phyloP scores from a whole-genome alignment of 2,888 invertebrate species.

The Drepanosiphum platanoidis region DNA sequence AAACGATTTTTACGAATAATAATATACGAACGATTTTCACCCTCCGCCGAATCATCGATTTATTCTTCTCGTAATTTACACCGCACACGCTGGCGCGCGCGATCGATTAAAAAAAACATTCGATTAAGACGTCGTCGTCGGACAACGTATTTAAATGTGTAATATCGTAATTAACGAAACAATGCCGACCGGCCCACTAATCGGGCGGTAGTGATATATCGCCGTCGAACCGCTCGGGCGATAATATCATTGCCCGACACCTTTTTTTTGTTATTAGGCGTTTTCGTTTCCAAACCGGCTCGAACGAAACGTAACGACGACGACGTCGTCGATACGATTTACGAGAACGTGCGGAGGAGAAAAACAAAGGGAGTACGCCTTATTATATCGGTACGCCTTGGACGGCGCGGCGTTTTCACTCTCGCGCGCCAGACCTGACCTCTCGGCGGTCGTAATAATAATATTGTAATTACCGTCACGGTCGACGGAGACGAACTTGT shows the following conservation, averaged over 20 bases:
- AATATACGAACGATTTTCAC: too few relatives aligned
- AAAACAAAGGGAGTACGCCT: neutral
- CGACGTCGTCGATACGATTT: neutral
- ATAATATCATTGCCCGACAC: constrained; percentile 31
- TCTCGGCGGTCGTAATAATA: too few relatives aligned
- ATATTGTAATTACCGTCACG: neutral
- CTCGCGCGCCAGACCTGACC: neutral
- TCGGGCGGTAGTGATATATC: constrained; percentile 11
- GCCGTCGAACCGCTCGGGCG: constrained; percentile 20
- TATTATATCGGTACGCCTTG: neutral
- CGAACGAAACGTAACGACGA: neutral
- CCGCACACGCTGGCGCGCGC: neutral
- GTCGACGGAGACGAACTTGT: constrained; percentile 40
- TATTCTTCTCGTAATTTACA: neutral
- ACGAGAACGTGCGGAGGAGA: neutral
- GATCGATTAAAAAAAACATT: constrained; percentile 25
- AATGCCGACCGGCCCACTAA: constrained; percentile 6
- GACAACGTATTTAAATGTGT: neutral
- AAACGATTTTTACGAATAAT: neutral
- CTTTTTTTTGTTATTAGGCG: neutral
- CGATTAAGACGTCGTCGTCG: constrained; percentile 35
- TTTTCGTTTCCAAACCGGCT: constrained; percentile 25
- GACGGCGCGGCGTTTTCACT: neutral
- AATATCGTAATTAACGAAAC: neutral
- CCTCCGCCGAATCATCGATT: neutral